Evolutionary conservation across 1,140 invertebrate species (phyloP).

Genomic region (Hyposmocoma kahamanoa): DNA sequence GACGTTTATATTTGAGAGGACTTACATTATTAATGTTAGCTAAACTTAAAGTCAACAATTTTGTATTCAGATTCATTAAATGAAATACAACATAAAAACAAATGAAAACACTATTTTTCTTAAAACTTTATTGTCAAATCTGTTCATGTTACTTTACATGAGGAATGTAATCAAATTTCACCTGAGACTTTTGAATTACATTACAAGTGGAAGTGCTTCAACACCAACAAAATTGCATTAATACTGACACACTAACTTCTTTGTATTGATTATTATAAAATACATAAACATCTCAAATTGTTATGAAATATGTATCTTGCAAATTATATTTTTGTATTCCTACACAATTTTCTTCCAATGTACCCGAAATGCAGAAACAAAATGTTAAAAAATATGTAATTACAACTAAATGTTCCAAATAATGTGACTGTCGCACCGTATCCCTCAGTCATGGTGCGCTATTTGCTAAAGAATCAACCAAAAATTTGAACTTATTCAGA

Average conservation of each 20-base stretch:
- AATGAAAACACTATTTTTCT: constrained; percentile 29
- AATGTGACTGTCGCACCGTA: constrained; percentile 26
- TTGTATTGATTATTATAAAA: not conserved
- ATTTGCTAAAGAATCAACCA: constrained; percentile 22
- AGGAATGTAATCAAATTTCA: constrained; percentile 37
- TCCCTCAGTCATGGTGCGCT: constrained; percentile 42
- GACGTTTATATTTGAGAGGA: no score
- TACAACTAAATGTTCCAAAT: constrained; percentile 60
- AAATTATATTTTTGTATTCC: no score
- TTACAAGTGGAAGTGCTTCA: constrained; percentile 52
- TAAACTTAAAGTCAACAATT: no score
- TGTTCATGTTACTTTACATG: constrained; percentile 43
- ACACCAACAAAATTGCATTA: constrained; percentile 39
- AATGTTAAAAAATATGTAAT: constrained; percentile 48
- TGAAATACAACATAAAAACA: no score
- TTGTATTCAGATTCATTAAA: no score
- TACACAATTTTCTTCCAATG: constrained; percentile 19
- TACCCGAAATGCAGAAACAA: constrained; percentile 40
- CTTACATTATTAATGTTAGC: no score
- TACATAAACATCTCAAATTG: not conserved
- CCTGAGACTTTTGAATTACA: constrained; percentile 32
- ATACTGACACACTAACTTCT: constrained; percentile 24
- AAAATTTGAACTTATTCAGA: constrained; percentile 33
- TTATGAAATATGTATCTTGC: not conserved
- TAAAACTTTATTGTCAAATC: constrained; percentile 62